These are phyloP conservation scores for Synergus laeviventris DNA, from an alignment of 2,888 invertebrate species.

Conservation along the genomic window DNA sequence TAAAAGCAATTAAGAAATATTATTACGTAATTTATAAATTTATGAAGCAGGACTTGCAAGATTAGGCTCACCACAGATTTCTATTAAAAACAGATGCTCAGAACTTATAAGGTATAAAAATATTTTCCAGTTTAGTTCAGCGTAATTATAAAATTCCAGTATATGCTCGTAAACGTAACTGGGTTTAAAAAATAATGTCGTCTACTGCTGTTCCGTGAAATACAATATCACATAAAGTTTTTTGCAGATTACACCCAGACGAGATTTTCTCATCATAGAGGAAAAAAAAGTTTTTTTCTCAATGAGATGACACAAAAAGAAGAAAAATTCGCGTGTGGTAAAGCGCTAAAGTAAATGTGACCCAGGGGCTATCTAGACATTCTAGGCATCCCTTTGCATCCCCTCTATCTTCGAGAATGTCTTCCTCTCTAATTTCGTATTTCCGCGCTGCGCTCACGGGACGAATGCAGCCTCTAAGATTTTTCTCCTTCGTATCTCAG, in stretches of 20 bases:
- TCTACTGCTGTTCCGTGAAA: background rate
- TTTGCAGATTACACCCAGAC: slow-evolving; percentile 5
- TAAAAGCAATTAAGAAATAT: background rate
- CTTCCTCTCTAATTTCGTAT: slow-evolving; percentile 20
- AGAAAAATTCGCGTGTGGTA: slow-evolving; percentile 7
- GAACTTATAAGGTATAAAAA: background rate
- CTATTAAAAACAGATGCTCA: background rate
- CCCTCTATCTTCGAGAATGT: background rate
- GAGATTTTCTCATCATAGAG: slow-evolving; percentile 13
- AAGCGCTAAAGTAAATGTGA: slow-evolving; percentile 19
- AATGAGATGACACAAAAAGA: background rate
- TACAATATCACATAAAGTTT: slow-evolving; percentile 15
- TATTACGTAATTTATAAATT: too few relatives aligned
- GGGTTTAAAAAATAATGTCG: slow-evolving; percentile 16
- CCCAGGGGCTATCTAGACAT: slow-evolving; percentile 23
- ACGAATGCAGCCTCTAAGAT: background rate
- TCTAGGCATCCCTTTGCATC: slow-evolving; percentile 4
- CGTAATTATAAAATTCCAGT: slow-evolving; percentile 11
- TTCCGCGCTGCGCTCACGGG: slow-evolving; percentile 11
- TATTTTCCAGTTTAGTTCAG: background rate
- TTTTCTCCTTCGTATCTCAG: background rate
- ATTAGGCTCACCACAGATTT: background rate
- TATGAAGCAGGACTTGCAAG: too few relatives aligned
- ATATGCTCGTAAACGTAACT: background rate
- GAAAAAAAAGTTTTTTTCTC: background rate